Evolutionary conservation across 2,797 vertebrate species (phyloP).

Genomic region (Rallus crepitans): DNA sequence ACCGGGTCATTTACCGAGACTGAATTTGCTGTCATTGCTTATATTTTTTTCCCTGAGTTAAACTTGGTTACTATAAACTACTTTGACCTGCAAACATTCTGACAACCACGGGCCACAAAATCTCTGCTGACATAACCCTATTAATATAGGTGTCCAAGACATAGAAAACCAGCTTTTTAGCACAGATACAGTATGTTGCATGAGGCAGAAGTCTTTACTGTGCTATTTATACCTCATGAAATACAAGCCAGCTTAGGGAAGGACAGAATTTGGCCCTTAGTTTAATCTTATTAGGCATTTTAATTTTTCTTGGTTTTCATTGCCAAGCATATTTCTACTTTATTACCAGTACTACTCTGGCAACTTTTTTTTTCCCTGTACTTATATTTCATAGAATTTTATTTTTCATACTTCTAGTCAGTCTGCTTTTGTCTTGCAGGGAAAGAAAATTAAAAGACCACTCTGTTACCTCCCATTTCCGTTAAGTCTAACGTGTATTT

Average conservation of each 20-base stretch:
- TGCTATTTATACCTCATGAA: not conserved
- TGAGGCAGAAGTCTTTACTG: not conserved
- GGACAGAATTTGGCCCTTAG: not conserved
- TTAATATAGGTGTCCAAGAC: not conserved
- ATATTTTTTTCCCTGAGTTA: not conserved
- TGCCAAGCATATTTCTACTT: not conserved
- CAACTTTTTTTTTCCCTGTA: conserved; percentile 46
- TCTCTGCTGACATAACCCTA: not conserved
- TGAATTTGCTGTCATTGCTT: not conserved
- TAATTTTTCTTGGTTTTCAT: conserved; percentile 1
- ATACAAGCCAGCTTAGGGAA: not conserved
- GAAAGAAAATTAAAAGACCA: conserved; percentile 59
- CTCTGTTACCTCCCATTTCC: conserved; percentile 77
- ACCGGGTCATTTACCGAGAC: not conserved
- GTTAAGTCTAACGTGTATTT: conserved; percentile 77
- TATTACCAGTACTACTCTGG: conserved; percentile 13
- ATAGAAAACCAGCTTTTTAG: not conserved
- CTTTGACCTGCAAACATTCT: not conserved
- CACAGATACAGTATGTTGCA: not conserved
- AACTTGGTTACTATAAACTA: not conserved
- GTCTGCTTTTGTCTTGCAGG: conserved; percentile 46
- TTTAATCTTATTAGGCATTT: not conserved
- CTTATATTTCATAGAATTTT: conserved; percentile 57
- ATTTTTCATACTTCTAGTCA: conserved; percentile 44
- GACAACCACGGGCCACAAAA: not conserved